Evolutionary conservation across 1,140 invertebrate species (phyloP).

Genomic region (Heliconius congener): DNA sequence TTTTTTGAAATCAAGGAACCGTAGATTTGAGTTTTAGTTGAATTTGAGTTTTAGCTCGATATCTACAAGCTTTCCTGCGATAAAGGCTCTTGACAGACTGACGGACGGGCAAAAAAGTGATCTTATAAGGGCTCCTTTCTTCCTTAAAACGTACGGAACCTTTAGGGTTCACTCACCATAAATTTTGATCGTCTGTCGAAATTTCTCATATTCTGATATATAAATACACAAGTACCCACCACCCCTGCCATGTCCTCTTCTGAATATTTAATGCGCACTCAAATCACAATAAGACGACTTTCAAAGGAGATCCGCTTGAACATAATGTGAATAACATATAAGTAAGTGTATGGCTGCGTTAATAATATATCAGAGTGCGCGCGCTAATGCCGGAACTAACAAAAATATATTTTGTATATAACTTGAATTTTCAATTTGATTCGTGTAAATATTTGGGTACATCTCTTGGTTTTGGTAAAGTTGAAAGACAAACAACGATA

Average conservation of each 20-base stretch:
- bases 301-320: slow-evolving; percentile 43
- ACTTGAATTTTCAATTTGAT: not conserved
- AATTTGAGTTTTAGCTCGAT: no score
- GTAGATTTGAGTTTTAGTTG: no score
- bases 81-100: no score
- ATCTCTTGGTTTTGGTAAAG: not conserved
- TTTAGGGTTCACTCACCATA: no score
- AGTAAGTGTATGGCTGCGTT: slow-evolving; percentile 28
- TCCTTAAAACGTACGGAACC: no score
- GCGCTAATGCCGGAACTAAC: slow-evolving; percentile 20
- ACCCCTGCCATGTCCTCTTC: slow-evolving; percentile 47
- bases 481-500: no score
- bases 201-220: not conserved
- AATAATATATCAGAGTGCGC: slow-evolving; percentile 29
- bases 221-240: slow-evolving; percentile 25
- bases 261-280: slow-evolving; percentile 65
- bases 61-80: no score
- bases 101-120: no score
- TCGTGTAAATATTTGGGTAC: not conserved
- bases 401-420: not conserved
- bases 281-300: slow-evolving; percentile 66
- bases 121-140: no score
- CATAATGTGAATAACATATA: slow-evolving; percentile 36
- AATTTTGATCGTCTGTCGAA: not conserved
- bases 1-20: no score